Evolutionary conservation across 2,797 vertebrate genomes (phyloP).

Genomic region (Gephyroberyx darwinii): DNA sequence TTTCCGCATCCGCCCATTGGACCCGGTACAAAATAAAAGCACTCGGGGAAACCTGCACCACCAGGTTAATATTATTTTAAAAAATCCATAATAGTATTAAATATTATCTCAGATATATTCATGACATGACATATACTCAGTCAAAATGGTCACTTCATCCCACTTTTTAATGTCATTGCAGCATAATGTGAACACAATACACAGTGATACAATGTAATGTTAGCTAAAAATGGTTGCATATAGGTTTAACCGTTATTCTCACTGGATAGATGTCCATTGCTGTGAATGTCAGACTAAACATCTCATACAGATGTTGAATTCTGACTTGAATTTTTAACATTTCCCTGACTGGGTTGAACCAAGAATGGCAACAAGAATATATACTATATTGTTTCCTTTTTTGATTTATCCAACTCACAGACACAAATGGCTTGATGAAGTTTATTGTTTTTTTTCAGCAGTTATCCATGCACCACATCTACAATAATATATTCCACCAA

Average conservation of each 20-base stretch:
- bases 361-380: too few species aligned
- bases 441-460: conserved; percentile 79
- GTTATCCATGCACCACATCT: conserved; percentile 83
- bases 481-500: conserved; percentile 81
- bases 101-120: too few species aligned
- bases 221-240: conserved; percentile 37
- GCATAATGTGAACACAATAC: conserved; percentile 55
- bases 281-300: conserved; percentile 22
- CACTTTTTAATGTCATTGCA: conserved; percentile 58
- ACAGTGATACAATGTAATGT: conserved; percentile 45
- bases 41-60: too few species aligned
- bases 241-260: conserved; percentile 38
- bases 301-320: conserved; percentile 7
- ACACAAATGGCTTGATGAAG: conserved; percentile 69
- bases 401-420: conserved; percentile 41
- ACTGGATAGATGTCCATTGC: conserved; percentile 7
- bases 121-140: too few species aligned
- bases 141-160: conserved; percentile 13
- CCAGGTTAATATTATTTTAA: too few species aligned
- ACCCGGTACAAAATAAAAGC: too few species aligned
- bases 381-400: neutral
- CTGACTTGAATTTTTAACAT: neutral
- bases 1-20: too few species aligned
- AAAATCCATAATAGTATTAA: too few species aligned
- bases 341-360: neutral